phyloP scores from a whole-genome alignment of 2,888 invertebrate species.

The Metallyticus violacea region DNA sequence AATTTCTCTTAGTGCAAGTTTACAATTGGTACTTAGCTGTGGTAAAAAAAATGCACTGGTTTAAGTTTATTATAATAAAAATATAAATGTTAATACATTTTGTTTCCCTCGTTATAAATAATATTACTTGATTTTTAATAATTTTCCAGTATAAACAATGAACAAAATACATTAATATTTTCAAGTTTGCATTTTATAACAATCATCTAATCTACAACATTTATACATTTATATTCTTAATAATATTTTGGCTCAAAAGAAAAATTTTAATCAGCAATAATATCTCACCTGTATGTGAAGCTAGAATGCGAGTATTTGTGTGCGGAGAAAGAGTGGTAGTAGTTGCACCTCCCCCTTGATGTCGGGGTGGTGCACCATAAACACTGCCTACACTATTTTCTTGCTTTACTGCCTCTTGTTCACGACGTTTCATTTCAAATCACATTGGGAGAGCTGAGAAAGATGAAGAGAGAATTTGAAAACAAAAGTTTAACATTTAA shows the following conservation, averaged over 20 bases:
- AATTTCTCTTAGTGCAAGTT: too few relatives aligned
- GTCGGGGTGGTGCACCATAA: conserved; percentile 17
- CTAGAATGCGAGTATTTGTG: conserved; percentile 24
- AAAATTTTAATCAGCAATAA: background rate
- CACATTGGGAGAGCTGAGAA: conserved; percentile 58
- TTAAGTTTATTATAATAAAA: too few relatives aligned
- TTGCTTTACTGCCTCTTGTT: conserved; percentile 51
- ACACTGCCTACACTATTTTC: conserved; percentile 39
- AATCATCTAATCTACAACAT: background rate
- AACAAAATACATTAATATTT: too few relatives aligned
- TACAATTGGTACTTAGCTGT: too few relatives aligned
- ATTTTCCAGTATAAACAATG: too few relatives aligned
- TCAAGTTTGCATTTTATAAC: too few relatives aligned
- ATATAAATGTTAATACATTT: too few relatives aligned
- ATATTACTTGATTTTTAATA: too few relatives aligned
- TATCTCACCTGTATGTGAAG: conserved; percentile 3
- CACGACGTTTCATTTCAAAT: conserved; percentile 65
- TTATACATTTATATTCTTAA: too few relatives aligned
- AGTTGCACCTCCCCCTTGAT: conserved; percentile 2
- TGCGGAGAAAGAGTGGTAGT: conserved; percentile 31
- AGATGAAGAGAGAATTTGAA: background rate
- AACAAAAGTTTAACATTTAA: background rate
- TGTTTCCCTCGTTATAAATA: too few relatives aligned
- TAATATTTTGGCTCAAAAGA: background rate
- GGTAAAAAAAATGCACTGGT: too few relatives aligned